These are phyloP conservation scores for Condylura cristata DNA, from an alignment of 2,113 vertebrate species.

Conservation along the genomic window DNA sequence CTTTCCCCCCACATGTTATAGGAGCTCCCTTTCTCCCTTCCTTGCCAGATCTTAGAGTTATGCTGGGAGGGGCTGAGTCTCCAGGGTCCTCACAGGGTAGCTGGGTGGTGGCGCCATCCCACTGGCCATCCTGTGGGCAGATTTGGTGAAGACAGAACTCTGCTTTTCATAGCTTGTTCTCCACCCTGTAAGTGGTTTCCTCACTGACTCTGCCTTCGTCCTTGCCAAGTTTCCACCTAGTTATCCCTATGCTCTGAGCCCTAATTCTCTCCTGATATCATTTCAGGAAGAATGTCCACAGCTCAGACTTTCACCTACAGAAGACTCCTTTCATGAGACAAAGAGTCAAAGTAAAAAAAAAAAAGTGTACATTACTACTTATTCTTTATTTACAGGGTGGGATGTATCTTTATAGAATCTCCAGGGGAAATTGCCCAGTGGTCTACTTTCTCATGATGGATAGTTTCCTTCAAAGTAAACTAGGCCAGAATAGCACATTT, in stretches of 20 bases:
- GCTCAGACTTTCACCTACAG: no score
- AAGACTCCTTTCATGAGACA: no score
- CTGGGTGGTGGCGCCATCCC: no score
- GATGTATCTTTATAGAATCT: no score
- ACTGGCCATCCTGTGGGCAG: background rate
- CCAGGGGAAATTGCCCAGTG: no score
- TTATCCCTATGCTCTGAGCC: background rate
- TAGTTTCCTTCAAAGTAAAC: background rate
- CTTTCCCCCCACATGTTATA: rapidly evolving
- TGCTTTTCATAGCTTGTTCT: background rate
- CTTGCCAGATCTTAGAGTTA: background rate
- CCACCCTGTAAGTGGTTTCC: background rate
- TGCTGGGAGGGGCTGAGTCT: no score
- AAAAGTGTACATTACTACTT: no score
- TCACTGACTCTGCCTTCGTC: background rate
- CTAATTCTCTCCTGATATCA: background rate
- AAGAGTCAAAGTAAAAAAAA: no score
- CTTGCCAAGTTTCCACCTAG: background rate
- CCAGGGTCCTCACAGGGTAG: background rate
- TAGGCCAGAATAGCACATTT: background rate
- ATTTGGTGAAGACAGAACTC: background rate
- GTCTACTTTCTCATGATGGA: background rate
- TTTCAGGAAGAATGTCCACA: no score
- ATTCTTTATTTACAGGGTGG: no score
- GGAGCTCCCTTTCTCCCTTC: background rate